Evolutionary conservation across 1,140 invertebrate species (phyloP), one percentile per base, ranked within the genome.

Genomic region (Aphaenogaster floridana): DNA sequence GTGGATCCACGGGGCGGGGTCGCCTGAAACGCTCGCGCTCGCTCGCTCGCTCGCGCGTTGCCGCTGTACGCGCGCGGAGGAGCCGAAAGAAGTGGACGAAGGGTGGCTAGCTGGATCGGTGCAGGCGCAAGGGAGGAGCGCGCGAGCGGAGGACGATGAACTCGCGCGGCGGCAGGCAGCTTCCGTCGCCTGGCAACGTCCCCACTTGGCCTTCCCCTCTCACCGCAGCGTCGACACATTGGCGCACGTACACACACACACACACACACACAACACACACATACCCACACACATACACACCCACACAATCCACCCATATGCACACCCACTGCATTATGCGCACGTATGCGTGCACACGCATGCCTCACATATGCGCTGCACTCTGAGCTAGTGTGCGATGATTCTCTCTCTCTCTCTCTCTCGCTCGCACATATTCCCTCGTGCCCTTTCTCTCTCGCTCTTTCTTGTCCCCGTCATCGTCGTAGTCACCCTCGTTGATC

Each of bases 111-210:
- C 64, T 39, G 68, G 54, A 61, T 61, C 80, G 80, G 68, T 74
- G 80, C 54, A 39, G 54, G 66, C 79, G 74, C 57, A 83, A 84
- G 81, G 76, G 84, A 84, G 78, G 81, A 88, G 66, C 69, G 71
- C 87, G 76, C 81, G 86, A 72, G 68, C 71, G 85, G 91, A 94
- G 93, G 93, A 90, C 93, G 93, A 94, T 94, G 93, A 94, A 94
- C 92, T 90, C 93, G 89, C 86, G 68, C 90, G 88, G 68, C 80
- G 71, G 93, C 90, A 93, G 92, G 93, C 94, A 94, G 93, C 94
- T 94, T 94, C 94, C 93, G 94, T 95, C 92, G 92, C 94, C 81
- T 94, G 91, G 94, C 94, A 94, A 95, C 94, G 90, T 86, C 77
- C 79, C 88, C 89, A 28, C 89, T 76, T 81, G 34, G 36, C 63